Base-by-base conservation (phyloP, 2,113 vertebrate genomes). In the Pygoscelis adeliae region DNA sequence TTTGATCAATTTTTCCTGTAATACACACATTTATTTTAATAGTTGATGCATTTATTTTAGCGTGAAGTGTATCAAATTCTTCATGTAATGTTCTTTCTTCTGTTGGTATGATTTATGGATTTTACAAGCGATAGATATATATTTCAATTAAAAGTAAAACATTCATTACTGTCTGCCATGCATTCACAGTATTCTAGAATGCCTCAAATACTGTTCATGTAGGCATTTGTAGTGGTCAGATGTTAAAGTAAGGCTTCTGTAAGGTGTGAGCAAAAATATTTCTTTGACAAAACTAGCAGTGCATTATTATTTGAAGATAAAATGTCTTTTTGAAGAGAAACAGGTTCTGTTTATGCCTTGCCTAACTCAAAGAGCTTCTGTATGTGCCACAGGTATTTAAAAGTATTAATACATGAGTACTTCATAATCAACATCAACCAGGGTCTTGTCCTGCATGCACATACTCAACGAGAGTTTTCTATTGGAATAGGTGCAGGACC, bases 11-110 rank as follows among this genome's bases (percentile, higher is more conserved):
- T 98, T 98, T 97, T 95, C 90, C 77, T 94, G 90, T 97, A 97
- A 97, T 93, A 87, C 71, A 93, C 94, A 97, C 87, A 97, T 98
- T 98, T 98, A 98, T 98, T 98, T 98, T 98, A 98, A 98, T 97
- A 97, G 97, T 82, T 96, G 90, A 97, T 98, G 34, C 95, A 93
- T 98, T 98, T 97, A 96, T 97, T 98, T 98, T 97, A 97, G 93
- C 82, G 42, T 89, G 97, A 97, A 97, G 71, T 97, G 27, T 97
- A 97, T 98, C 89, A 98, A 95, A 95, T 97, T 96, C 85, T 93
- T 98, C 83, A 81, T 52, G 76, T 76, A 91, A 89, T 95, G 61
- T 83, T 96, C 56, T 92, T 96, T 96, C 96, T 97, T 96, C 72
- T 97, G 66, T 34, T 87, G 49, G 44, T 94, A 34, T 98, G 97